Evolutionary conservation across 1,140 invertebrate species (phyloP), one percentile per base, ranked within the genome.

Genomic region (Andrena cerasifolii): DNA sequence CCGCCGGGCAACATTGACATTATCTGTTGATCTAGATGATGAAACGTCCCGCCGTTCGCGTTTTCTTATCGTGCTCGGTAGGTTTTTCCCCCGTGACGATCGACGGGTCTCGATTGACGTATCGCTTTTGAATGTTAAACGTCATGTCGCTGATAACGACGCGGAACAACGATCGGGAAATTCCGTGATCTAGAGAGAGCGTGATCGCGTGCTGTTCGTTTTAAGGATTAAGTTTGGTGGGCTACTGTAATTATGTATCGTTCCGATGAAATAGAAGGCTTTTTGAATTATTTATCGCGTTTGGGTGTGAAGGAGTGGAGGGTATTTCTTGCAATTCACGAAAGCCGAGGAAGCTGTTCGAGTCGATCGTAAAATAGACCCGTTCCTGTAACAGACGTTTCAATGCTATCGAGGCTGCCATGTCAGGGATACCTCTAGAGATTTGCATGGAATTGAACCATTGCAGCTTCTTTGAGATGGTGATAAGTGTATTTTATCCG

Each of bases 381-480:
- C 33, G 49, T 21, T 8, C 47, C 47, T 47, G 54, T 68, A 68
- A 68, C 65, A 68, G 65, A 68, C 49, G 65, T 68, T 68, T 51
- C 49, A 68, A 53, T 45, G 63, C 7, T 66, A 56, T 68, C 24
- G 66, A 10, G 6, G 2, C 47, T n/a, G 36, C 16, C 21, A 18
- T 56, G n/a, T 51, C 49, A 24, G 26, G 54, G 26, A 58, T 71
- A 47, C 54, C 68, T 26, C 54, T 18, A 31, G 68, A 71, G 68
- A 71, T 71, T 71, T 59, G 54, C 68, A 71, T 71, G 68, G 54
- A 59, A 71, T 71, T 71, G 53, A 71, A 71, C 68, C 56, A 71
- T 71, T 71, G 68, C 68, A 59, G 53, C 40, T 59, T 59, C 68
- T 71, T 71, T 71, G 68, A 70, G 18, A 56, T 36, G 54, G 51